Evolutionary conservation across 2,113 vertebrate genomes (phyloP).

Genomic region (Scartelaos histophorus): DNA sequence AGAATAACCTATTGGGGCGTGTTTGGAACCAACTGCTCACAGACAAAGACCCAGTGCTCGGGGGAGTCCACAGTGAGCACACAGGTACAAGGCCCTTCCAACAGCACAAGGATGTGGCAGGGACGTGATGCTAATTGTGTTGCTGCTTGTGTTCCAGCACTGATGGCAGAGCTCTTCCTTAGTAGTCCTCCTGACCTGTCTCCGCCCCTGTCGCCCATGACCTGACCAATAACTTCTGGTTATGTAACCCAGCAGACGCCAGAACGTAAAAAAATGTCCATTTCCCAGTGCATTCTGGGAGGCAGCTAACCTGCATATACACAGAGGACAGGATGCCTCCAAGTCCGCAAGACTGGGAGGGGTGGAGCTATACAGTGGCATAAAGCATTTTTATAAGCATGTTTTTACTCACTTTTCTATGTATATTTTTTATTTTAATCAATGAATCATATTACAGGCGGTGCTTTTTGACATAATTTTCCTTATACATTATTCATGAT

Average conservation of each 20-base stretch:
- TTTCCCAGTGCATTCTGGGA: background rate
- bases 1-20: conserved; percentile 30
- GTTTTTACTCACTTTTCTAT: conserved; percentile 48
- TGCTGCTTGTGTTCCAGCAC: conserved; percentile 42
- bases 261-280: background rate
- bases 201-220: conserved; percentile 44
- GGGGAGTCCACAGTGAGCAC: conserved; percentile 62
- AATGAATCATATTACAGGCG: background rate
- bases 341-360: background rate
- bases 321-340: background rate
- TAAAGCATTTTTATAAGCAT: conserved; percentile 45
- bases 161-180: conserved; percentile 68
- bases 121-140: background rate
- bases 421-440: background rate
- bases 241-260: background rate
- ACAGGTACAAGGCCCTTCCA: conserved; percentile 50
- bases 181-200: conserved; percentile 51
- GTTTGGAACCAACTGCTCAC: conserved; percentile 69
- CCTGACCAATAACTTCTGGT: conserved; percentile 43
- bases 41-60: conserved; percentile 74
- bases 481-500: background rate
- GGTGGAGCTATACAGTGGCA: conserved; percentile 30
- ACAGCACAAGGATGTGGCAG: background rate
- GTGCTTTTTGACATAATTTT: background rate
- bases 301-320: conserved; percentile 5